A percentile compares a stretch with the other conserved stretches of the same genome.
These are phyloP conservation scores for Pseudochirops cupreus DNA, from an alignment of 2,797 vertebrate genomes.

Conservation along the genomic window DNA sequence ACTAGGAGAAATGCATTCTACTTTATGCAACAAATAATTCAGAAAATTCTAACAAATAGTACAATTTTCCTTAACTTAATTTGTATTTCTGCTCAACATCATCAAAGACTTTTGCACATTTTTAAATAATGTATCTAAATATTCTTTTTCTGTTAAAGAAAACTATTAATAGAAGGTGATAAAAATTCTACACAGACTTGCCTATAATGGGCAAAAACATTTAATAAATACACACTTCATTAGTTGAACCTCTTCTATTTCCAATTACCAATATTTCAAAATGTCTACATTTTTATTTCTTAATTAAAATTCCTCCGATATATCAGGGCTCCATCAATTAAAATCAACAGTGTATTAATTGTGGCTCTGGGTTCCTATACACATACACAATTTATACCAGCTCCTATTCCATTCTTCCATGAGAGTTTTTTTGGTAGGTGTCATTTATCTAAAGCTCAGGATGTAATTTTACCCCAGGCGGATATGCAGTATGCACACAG, in stretches of 20 bases:
- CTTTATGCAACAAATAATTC: neutral
- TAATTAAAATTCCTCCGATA: constrained; percentile 81
- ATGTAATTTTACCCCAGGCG: constrained; percentile 65
- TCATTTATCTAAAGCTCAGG: constrained; percentile 61
- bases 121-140: constrained; percentile 59
- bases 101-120: constrained; percentile 26
- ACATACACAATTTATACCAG: constrained; percentile 58
- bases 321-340: constrained; percentile 80
- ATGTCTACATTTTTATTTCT: constrained; percentile 73
- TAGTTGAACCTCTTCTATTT: constrained; percentile 79
- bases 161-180: constrained; percentile 45
- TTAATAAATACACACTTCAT: constrained; percentile 76
- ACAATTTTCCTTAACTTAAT: neutral
- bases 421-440: constrained; percentile 59
- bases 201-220: constrained; percentile 80
- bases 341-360: constrained; percentile 77
- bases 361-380: constrained; percentile 59
- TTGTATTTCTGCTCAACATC: neutral
- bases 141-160: constrained; percentile 59
- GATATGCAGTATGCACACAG: constrained; percentile 44
- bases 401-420: constrained; percentile 43
- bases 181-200: constrained; percentile 65
- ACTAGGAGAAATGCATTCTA: neutral
- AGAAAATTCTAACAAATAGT: constrained; percentile 37
- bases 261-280: constrained; percentile 80